phyloP scores from a whole-genome alignment of 2,888 invertebrate genomes.

The Trilocha varians region DNA sequence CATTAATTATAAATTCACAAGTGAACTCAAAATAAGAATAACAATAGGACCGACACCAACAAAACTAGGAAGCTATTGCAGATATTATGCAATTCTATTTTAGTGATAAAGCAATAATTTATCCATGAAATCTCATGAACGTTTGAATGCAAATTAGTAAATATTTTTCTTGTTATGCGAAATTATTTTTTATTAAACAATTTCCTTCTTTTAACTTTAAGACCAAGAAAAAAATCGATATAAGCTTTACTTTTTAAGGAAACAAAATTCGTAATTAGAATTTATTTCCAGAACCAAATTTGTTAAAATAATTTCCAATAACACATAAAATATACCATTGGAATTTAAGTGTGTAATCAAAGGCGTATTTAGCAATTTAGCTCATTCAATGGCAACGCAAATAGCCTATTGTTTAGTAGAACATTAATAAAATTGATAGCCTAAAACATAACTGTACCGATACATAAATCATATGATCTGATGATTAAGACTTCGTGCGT shows the following conservation, averaged over 20 bases:
- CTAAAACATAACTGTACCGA: slow-evolving; percentile 28
- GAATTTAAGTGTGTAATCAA: background rate
- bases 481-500: slow-evolving; percentile 24
- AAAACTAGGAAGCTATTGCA: background rate
- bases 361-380: background rate
- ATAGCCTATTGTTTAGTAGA: slow-evolving; percentile 35
- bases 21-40: background rate
- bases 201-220: too few species aligned
- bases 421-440: slow-evolving; percentile 35
- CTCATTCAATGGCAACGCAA: slow-evolving; percentile 19
- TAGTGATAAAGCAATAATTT: slow-evolving; percentile 3
- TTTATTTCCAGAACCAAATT: background rate
- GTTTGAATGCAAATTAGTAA: too few species aligned
- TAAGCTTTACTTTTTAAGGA: background rate
- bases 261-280: background rate
- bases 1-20: background rate
- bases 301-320: background rate
- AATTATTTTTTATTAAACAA: too few species aligned
- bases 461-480: slow-evolving; percentile 28
- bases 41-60: background rate
- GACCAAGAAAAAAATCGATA: too few species aligned
- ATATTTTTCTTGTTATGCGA: too few species aligned
- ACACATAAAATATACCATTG: background rate
- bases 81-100: background rate
- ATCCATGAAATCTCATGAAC: background rate